A percentile compares a stretch with the other conserved stretches of the same genome.
phyloP scores from a whole-genome alignment of 1,140 invertebrate species.

The Bradynema listronoti region DNA sequence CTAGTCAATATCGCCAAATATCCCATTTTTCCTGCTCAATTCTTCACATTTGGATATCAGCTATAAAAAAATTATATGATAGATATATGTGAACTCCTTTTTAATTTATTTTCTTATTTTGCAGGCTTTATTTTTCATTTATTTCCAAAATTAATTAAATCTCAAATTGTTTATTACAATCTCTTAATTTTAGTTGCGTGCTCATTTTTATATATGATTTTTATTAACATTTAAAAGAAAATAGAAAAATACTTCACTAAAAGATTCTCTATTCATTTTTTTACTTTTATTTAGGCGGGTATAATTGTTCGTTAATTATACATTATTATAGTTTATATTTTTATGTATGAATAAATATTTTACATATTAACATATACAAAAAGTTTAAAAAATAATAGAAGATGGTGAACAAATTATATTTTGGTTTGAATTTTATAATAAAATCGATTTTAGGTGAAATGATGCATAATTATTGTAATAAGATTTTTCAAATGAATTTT shows the following conservation, averaged over 20 bases:
- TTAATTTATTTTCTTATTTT: neutral
- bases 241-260: neutral
- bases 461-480: too few relatives aligned
- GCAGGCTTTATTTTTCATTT: neutral
- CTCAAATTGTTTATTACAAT: neutral
- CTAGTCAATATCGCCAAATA: too few relatives aligned
- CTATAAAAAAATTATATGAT: too few relatives aligned
- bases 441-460: too few relatives aligned
- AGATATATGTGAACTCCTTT: too few relatives aligned
- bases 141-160: neutral
- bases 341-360: constrained; percentile 6
- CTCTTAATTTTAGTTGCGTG: neutral
- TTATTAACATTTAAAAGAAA: neutral
- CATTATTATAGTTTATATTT: neutral
- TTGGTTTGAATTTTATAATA: too few relatives aligned
- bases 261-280: neutral
- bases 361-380: too few relatives aligned
- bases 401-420: neutral
- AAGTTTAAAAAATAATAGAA: too few relatives aligned
- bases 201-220: neutral
- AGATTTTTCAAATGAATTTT: too few relatives aligned
- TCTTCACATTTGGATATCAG: too few relatives aligned
- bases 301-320: neutral
- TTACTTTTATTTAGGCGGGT: neutral
- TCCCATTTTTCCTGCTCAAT: too few relatives aligned